Percentiles rank a stretch among this genome's conserved stretches.
Evolutionary conservation across 2,113 vertebrate species (phyloP).

Genomic region (Chitala chitala): DNA sequence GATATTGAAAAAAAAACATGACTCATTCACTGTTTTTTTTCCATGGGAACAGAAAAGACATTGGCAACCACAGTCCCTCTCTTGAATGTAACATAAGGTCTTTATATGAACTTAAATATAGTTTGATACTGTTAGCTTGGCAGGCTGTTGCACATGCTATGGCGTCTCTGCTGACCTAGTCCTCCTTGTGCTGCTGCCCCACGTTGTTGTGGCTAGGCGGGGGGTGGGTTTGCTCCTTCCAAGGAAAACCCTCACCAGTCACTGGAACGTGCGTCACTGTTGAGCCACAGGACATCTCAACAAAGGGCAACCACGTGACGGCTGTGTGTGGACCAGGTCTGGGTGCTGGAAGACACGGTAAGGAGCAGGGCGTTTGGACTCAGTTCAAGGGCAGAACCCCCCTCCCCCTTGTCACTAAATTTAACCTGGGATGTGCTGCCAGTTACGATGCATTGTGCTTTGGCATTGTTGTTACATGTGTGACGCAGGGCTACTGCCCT

Average conservation of each 20-base stretch:
- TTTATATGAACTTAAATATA: conserved; percentile 39
- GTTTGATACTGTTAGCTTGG: conserved; percentile 17
- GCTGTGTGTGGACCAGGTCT: conserved; percentile 24
- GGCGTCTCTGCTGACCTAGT: conserved; percentile 25
- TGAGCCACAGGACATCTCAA: conserved; percentile 20
- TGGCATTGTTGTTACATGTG: too few relatives aligned
- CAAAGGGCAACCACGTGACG: conserved; percentile 18
- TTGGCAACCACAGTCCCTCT: conserved; percentile 25
- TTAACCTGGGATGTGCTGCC: conserved; percentile 4
- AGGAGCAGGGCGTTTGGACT: conserved; percentile 26
- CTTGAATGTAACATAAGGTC: conserved; percentile 30
- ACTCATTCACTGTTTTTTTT: conserved; percentile 36
- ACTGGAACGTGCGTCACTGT: conserved; percentile 16
- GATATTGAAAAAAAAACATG: conserved; percentile 33
- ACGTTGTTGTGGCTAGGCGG: too few relatives aligned
- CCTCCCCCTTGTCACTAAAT: background rate
- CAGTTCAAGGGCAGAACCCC: conserved; percentile 40
- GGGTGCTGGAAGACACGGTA: background rate
- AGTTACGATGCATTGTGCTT: conserved; percentile 24
- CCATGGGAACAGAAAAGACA: conserved; percentile 27
- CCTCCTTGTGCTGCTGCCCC: background rate
- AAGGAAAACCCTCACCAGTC: conserved; percentile 26
- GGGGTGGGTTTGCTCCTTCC: conserved; percentile 22
- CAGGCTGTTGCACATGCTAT: conserved; percentile 17
- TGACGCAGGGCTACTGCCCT: too few relatives aligned